phyloP scores from a whole-genome alignment of 2,888 invertebrate species.

The Sialis fuliginosa region DNA sequence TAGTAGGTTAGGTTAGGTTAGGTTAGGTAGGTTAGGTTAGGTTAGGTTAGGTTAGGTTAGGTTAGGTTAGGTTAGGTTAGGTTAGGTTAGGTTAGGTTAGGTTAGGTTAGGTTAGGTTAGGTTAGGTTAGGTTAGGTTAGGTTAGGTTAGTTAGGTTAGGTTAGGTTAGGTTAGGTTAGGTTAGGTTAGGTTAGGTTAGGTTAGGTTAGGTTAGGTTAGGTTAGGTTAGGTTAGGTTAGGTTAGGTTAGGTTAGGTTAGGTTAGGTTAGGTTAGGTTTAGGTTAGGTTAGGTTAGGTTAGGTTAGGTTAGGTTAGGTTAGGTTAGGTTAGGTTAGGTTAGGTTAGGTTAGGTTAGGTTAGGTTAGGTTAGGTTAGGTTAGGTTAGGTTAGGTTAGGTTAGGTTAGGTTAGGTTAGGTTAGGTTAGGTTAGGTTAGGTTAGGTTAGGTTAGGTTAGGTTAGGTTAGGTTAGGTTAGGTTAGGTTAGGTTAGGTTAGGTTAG shows the following conservation, averaged over 20 bases:
- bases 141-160: slow-evolving; percentile 6
- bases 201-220: slow-evolving; percentile 7
- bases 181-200: slow-evolving; percentile 7
- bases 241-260: slow-evolving; percentile 7
- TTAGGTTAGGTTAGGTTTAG: slow-evolving; percentile 4
- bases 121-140: slow-evolving; percentile 8
- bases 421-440: slow-evolving; percentile 10
- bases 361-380: slow-evolving; percentile 8
- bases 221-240: slow-evolving; percentile 8
- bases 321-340: slow-evolving; percentile 8
- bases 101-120: slow-evolving; percentile 9
- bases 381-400: too few species aligned
- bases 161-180: slow-evolving; percentile 7
- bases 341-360: slow-evolving; percentile 9
- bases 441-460: slow-evolving; percentile 10
- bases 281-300: slow-evolving; percentile 8
- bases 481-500: slow-evolving; percentile 8
- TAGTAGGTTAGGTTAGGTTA: too few species aligned
- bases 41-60: slow-evolving; percentile 8
- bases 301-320: slow-evolving; percentile 9
- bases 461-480: slow-evolving; percentile 4
- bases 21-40: slow-evolving; percentile 10
- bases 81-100: slow-evolving; percentile 10
- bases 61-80: slow-evolving; percentile 6
- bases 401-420: slow-evolving; percentile 6